A percentile compares a stretch with the other conserved stretches of the same genome.
These are phyloP conservation scores for Ypsolopha scabrella DNA, from an alignment of 2,888 invertebrate genomes.

Conservation along the genomic window DNA sequence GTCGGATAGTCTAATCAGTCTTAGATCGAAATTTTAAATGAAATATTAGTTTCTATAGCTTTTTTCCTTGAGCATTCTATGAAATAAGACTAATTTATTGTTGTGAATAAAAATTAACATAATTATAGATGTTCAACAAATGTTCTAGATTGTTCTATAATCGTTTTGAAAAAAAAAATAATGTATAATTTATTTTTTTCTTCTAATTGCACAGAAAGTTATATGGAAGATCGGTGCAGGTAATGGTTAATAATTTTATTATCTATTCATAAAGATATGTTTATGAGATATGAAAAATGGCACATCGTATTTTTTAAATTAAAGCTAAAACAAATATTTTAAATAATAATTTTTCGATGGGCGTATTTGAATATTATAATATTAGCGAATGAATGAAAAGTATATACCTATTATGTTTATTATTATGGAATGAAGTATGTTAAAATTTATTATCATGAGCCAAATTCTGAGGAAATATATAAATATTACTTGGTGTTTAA, in stretches of 20 bases:
- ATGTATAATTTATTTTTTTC: neutral
- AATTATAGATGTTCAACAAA: too few relatives aligned
- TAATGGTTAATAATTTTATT: conserved; percentile 6
- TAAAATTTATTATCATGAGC: too few relatives aligned
- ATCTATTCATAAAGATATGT: conserved; percentile 27
- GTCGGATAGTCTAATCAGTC: conserved; percentile 61
- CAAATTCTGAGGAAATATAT: too few relatives aligned
- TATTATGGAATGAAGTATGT: too few relatives aligned
- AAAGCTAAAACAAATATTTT: conserved; percentile 11
- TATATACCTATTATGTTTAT: neutral
- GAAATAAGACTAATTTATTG: conserved; percentile 16
- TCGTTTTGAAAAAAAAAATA: conserved; percentile 1
- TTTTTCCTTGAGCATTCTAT: conserved; percentile 1
- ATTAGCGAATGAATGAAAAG: neutral
- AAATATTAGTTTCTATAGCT: neutral
- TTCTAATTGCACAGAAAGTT: neutral
- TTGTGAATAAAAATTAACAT: too few relatives aligned
- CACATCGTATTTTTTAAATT: conserved; percentile 15
- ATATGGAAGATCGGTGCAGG: neutral
- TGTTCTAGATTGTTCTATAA: conserved; percentile 1
- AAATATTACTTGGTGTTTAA: too few relatives aligned
- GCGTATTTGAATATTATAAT: neutral
- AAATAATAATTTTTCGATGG: conserved; percentile 6
- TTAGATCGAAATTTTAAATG: conserved; percentile 47
- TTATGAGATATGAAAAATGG: conserved; percentile 26